Evolutionary conservation across 2,797 vertebrate species (phyloP).

Genomic region (Smutsia temminckii): DNA sequence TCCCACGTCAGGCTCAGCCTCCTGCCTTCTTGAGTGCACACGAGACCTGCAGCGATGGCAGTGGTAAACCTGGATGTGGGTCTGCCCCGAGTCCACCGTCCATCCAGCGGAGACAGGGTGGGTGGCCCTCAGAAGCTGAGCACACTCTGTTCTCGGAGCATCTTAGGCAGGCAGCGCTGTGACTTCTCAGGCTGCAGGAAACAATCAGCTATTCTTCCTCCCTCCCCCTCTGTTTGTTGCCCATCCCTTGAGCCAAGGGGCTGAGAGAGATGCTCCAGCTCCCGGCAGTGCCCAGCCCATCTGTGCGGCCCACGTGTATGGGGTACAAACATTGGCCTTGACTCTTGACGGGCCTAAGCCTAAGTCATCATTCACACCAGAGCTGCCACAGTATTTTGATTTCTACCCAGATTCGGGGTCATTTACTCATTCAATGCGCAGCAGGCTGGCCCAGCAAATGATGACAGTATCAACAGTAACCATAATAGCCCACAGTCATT

Average conservation of each 20-base stretch:
- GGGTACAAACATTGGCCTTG: fast-evolving
- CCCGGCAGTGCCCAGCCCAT: neutral
- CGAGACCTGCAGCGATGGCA: fast-evolving
- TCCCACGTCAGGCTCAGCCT: neutral
- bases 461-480: neutral
- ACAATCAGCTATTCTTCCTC: slow-evolving; percentile 71
- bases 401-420: neutral
- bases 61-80: fast-evolving
- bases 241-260: neutral
- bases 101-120: slow-evolving; percentile 1
- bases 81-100: neutral
- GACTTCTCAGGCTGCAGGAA: slow-evolving; percentile 34
- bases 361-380: neutral
- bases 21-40: neutral
- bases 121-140: slow-evolving; percentile 32
- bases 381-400: neutral
- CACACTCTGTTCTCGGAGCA: slow-evolving; percentile 47
- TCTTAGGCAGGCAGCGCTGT: neutral
- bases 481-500: fast-evolving
- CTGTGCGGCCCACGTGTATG: fast-evolving
- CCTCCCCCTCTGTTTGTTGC: neutral
- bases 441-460: neutral
- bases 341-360: neutral
- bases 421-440: neutral
- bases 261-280: neutral